Conservation (phyloP, 2,113 vertebrate genomes). For the Lichenostomus cassidix region DNA sequence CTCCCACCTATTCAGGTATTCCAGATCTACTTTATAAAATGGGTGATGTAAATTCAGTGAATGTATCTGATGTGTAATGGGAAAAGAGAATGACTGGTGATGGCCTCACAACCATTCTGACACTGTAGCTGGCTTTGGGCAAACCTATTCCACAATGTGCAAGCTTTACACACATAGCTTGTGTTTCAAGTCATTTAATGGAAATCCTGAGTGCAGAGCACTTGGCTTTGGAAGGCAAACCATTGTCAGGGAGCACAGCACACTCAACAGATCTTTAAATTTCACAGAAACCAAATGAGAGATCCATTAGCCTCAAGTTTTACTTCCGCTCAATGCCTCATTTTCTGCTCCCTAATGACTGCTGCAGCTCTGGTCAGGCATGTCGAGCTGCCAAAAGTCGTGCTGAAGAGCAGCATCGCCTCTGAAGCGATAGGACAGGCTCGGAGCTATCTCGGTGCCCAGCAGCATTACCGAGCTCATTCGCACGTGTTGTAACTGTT, state of each 20-base stretch:
- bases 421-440: rapidly evolving
- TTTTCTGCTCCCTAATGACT: neutral
- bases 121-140: neutral
- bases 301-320: neutral
- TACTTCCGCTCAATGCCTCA: neutral
- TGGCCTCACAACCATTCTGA: neutral
- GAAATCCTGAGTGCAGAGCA: neutral
- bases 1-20: neutral
- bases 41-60: neutral
- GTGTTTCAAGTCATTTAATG: neutral
- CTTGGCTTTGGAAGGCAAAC: neutral
- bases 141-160: neutral
- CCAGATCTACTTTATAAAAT: neutral
- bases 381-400: neutral
- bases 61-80: neutral
- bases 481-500: neutral
- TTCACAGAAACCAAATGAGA: neutral
- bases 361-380: neutral
- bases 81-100: neutral
- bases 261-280: neutral
- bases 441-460: neutral
- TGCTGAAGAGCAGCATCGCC: neutral
- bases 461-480: neutral
- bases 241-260: neutral
- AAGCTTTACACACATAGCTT: neutral